Percentiles rank a stretch among this genome's conserved stretches.
These are phyloP conservation scores for Nipponacmea schrenckii DNA, from an alignment of 2,888 invertebrate genomes.

Conservation along the genomic window DNA sequence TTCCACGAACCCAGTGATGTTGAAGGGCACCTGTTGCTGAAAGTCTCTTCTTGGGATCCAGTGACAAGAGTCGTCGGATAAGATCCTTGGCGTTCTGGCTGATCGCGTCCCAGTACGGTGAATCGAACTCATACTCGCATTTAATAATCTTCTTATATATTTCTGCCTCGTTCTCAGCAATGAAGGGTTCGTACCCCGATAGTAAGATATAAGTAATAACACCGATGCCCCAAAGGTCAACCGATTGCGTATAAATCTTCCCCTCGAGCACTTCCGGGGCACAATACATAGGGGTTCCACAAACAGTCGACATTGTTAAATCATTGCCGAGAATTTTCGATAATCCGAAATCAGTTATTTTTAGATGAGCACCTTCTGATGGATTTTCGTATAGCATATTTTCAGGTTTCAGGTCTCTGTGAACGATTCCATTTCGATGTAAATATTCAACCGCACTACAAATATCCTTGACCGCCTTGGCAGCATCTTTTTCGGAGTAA, in stretches of 20 bases:
- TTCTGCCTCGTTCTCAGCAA: conserved; percentile 54
- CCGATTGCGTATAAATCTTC: conserved; percentile 44
- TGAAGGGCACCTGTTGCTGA: conserved; percentile 56
- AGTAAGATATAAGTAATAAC: conserved; percentile 66
- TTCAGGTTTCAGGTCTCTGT: conserved; percentile 64
- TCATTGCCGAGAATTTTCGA: conserved; percentile 67
- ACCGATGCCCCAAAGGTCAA: conserved; percentile 67
- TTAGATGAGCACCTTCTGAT: conserved; percentile 56
- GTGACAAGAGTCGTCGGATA: conserved; percentile 50
- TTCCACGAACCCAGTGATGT: conserved; percentile 62
- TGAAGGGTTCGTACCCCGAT: conserved; percentile 67
- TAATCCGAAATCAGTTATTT: conserved; percentile 71
- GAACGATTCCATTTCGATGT: conserved; percentile 50
- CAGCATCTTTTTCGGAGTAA: conserved; percentile 66
- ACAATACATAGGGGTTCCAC: conserved; percentile 70
- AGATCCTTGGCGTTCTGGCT: conserved; percentile 66
- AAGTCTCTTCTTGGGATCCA: conserved; percentile 54
- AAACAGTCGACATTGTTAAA: conserved; percentile 67
- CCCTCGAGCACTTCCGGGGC: conserved; percentile 64
- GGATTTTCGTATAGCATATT: conserved; percentile 63
- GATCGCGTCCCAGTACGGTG: conserved; percentile 64
- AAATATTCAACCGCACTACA: conserved; percentile 51
- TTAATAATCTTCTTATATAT: conserved; percentile 65
- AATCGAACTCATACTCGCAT: conserved; percentile 61
- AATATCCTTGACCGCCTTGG: conserved; percentile 60